Evolutionary conservation across 2,113 vertebrate species (phyloP).

Genomic region (Suricata suricatta): DNA sequence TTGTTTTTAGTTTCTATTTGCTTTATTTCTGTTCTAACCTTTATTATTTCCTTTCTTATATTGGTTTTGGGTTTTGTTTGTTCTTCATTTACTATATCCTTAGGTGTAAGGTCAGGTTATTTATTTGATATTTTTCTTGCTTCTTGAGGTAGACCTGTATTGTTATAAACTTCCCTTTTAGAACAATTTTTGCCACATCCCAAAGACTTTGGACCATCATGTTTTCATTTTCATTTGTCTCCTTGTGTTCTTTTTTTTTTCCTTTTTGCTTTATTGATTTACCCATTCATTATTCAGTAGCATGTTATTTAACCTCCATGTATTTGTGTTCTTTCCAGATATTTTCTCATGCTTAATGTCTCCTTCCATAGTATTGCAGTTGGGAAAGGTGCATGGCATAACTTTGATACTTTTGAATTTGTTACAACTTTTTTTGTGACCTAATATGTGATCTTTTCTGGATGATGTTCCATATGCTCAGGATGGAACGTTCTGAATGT

Average conservation of each 20-base stretch:
- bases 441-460: background rate
- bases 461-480: background rate
- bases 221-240: background rate
- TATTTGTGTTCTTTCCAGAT: background rate
- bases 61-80: background rate
- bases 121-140: background rate
- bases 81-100: background rate
- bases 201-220: background rate
- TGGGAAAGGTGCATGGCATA: background rate
- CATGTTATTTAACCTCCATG: background rate
- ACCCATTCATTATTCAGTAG: background rate
- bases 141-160: background rate
- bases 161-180: background rate
- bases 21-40: background rate
- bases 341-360: background rate
- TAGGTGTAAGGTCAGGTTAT: background rate
- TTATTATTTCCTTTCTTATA: background rate
- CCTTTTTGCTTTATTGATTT: background rate
- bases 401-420: background rate
- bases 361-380: background rate
- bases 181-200: background rate
- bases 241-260: background rate
- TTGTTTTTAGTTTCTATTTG: background rate
- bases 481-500: background rate
- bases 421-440: background rate